Base-by-base conservation (phyloP, 2,888 invertebrate species). In the Sipha maydis region DNA sequence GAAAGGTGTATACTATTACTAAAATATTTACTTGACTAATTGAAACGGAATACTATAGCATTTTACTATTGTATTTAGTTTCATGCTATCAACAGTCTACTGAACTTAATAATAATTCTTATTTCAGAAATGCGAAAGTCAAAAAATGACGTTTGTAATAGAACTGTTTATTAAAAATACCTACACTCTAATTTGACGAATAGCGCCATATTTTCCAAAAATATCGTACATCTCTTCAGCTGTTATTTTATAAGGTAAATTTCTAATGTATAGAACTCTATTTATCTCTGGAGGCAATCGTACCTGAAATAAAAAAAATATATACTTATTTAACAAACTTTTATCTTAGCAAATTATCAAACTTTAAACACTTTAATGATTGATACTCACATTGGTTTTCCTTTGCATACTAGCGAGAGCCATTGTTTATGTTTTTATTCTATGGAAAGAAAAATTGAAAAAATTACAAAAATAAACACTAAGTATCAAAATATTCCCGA, bases 201-300 rank as follows among this genome's bases (percentile, higher is more conserved):
- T 99, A 5, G 99, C 99, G 91, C 99, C 99, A 93, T 99, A 99
- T 93, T 99, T 99, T 31, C 99, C 99, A 94, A 99, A 99, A 90
- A 99, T 99, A 93, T 99, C 99, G 92, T 99, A 99, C 99, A 99
- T 99, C 94, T 99, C 99, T 92, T 99, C 99, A 11, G 97, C 98
- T 83, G 99, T 99, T 91, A 99, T 99, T 94, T 99, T 99, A 91
- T 99, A 99, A 0, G 99, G 99, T 89, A 99, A 93, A 93, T 99
- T 99, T 91, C 99, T 94, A 19, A 99, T 96, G 92, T 99, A 99
- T 7, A 99, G 93, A 89, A 99, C 97, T 91, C 99, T 94, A 92
- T 99, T 99, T 4, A 99, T 99, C 94, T 99, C 99, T 90, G 99
- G 99, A 54, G 99, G 99, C 90, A 99, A 94, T 90, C 99, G 95